Evolutionary conservation across 2,797 vertebrate species (phyloP), one percentile per base, ranked within the genome.

Genomic region (Heteromormyrus szaboi): DNA sequence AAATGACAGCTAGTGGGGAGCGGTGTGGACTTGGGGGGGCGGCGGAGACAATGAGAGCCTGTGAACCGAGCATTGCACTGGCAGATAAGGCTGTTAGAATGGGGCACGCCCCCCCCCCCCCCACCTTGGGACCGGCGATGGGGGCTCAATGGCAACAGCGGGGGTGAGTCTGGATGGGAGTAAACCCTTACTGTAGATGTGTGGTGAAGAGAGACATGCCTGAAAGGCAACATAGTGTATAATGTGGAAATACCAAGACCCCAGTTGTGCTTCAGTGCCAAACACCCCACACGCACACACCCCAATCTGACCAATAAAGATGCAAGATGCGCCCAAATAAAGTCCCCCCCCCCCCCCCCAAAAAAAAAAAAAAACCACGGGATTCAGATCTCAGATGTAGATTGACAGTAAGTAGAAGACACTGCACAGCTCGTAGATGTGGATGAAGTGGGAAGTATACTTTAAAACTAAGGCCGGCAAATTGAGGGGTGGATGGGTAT

Each of bases 1-100:
- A 97, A 97, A 97, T 96, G 91, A 95, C 96, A 95, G 95, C 97
- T 98, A 98, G 98, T 97, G 97, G 97, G 97, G 95, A 98, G 97
- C 96, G 97, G 97, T 97, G 97, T 94, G 92, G 95, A 91, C 95
- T 41, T 96, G 96, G n/a, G n/a, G 48, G 12, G 4, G 44, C 17
- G 9, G 48, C 6, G 12, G 12, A 97, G 94, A 96, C 96, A 97
- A 98, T 97, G 94, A 96, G 93, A 85, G 88, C 95, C 96, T 96
- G 97, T 97, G 93, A 96, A 96, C 94, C 94, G 92, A 94, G 92
- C 0, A 59, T 94, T 94, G 96, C 96, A 90, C 91, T 72, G 90
- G 89, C 92, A 91, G 93, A 93, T 93, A 90, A 91, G 89, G 91
- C 89, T 50, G 50, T n/a, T 17, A 85, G 41, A 50, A 41, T 44